Evolutionary conservation across 1,140 invertebrate species (phyloP), one percentile per base, ranked within the genome.

Genomic region (Vanessa tameamea): DNA sequence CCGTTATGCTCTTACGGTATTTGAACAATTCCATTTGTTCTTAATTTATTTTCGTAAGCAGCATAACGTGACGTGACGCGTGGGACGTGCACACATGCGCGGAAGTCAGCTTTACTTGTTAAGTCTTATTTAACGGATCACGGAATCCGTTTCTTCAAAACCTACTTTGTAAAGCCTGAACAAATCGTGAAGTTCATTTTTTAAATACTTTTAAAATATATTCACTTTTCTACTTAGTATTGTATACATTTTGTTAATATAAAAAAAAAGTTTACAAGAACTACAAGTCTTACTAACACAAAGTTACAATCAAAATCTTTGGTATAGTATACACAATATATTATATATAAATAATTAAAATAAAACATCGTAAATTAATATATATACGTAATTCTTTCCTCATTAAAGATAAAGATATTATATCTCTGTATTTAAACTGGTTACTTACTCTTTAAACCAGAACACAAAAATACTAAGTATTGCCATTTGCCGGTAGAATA

Each of bases 41-140:
- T 37, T 74, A 69, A 74, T 73, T 69, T 78, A 80, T 75, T 80
- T 72, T 77, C 76, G 65, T 77, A 77, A 72, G 69, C 70, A 73
- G 78, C 63, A 65, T 74, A 67, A 76, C 47, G 73, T 70, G 68
- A 83, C 80, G 79, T 83, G 85, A 82, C 84, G 84, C 83, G 85
- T 86, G 78, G 69, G 77, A 80, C 72, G 78, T 78, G 80, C 82
- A 85, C 84, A 92, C 80, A 87, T 87, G 87, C 82, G 83, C 81
- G 87, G 83, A 90, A 90, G 85, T 90, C 82, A 78, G 84, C 87
- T 82, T 79, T 78, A 85, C 86, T 88, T 82, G 80, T 81, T 85
- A 82, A 85, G 80, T 85, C 88, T 85, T 88, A 89, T 90, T 90
- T 92, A 87, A 90, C 87, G 88, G 85, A 86, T 90, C 86, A 82